phyloP scores from a whole-genome alignment of 2,888 invertebrate species.

The Tetanocera ferruginea region DNA sequence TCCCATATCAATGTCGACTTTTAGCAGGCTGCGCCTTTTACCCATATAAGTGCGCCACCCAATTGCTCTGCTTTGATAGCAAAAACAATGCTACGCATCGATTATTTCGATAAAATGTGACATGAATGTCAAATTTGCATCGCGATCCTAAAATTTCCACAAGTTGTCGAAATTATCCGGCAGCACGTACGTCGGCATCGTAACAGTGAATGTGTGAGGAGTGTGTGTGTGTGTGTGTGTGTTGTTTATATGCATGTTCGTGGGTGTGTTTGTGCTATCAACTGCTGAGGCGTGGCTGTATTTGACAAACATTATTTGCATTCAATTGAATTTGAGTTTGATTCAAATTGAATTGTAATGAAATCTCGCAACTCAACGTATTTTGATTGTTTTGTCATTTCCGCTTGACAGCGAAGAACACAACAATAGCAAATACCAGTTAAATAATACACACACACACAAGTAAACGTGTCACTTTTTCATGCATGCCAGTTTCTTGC shows the following conservation, averaged over 20 bases:
- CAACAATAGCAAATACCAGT: neutral
- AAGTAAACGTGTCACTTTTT: neutral
- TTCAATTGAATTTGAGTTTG: conserved; percentile 5
- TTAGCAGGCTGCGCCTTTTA: neutral
- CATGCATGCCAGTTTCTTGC: neutral
- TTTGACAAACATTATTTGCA: conserved; percentile 19
- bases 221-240: neutral
- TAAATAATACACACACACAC: neutral
- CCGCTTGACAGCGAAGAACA: neutral
- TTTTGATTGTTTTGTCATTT: conserved; percentile 28
- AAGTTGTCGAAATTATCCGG: neutral
- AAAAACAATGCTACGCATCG: neutral
- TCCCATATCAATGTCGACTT: neutral
- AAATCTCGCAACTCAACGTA: conserved; percentile 17
- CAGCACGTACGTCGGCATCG: neutral
- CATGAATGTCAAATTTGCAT: conserved; percentile 52
- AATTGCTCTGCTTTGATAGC: neutral
- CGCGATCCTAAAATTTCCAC: conserved; percentile 42
- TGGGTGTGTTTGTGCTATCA: neutral
- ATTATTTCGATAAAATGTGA: conserved; percentile 49
- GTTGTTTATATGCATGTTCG: neutral
- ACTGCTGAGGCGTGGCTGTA: conserved; percentile 11
- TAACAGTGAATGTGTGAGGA: neutral
- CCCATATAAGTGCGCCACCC: neutral
- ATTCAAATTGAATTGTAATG: conserved; percentile 14